Base-by-base conservation (phyloP, 2,113 vertebrate species). In the Saimiri boliviensis region DNA sequence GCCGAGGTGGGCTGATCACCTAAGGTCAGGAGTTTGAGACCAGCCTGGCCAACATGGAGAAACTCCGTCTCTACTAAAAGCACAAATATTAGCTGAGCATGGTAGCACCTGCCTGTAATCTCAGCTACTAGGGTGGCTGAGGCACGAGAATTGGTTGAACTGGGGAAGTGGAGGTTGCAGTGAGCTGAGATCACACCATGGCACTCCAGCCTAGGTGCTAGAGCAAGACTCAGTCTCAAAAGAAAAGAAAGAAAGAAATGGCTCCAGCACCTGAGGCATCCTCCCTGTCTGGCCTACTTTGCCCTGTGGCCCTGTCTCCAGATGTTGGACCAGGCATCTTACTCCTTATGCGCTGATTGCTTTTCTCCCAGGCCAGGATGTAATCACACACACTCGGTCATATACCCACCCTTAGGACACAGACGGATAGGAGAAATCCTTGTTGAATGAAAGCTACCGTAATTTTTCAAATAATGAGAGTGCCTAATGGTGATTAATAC, bases 281-380 rank as follows among this genome's bases (percentile, higher is more conserved):
- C 11, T 13, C 20, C 2, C 58, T 23, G 5, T 23, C 35, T 8
- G 5, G 32, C 37, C 13, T 17, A 8, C 54, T 52, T 10, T 0
- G 2, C 37, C 54, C 86, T 8, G 54, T 5, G 37, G 49, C 60
- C 56, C 49, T 58, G 37, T 32, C 6, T n/a, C 60, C 52, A 10
- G 85, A 42, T 40, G 4, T 16, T 30, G 5, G 35, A 12, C n/a
- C n/a, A 7, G 7, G 35, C 10, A 3, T 7, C 79, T 52, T 17
- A 19, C 0, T 1, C 4, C 56, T 19, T 37, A 19, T 35, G 14
- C 1, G 13, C 6, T 27, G 23, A 3, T 5, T 6, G 20, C 79
- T 60, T 56, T 32, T 12, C 37, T 49, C 32, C 54, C 74, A 11
- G 23, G 83, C 54, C 82, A 54, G 79, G 83, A 68, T 14, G 35